Evolutionary conservation across 35 echinoderm and acorn worm species (phyloP).

Genomic region (Anneissia japonica): DNA sequence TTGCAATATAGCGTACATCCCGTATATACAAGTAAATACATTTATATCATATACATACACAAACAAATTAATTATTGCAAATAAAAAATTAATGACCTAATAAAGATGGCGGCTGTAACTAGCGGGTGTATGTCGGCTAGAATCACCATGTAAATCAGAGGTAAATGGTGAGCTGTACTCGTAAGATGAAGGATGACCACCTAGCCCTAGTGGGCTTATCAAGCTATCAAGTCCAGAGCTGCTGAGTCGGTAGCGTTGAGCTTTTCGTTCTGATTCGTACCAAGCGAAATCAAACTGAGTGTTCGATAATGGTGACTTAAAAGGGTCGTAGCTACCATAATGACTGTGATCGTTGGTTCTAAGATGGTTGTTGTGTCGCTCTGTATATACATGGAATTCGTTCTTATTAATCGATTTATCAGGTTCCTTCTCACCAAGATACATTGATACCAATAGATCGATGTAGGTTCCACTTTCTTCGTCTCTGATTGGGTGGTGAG

Average conservation of each 20-base stretch:
- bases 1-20: not conserved
- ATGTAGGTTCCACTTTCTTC: constrained; percentile 78
- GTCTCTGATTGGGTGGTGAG: constrained; percentile 8
- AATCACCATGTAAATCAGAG: not conserved
- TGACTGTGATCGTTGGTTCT: constrained; percentile 23
- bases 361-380: constrained; percentile 29
- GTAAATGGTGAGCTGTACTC: not conserved
- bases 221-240: constrained; percentile 6
- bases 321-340: constrained; percentile 32
- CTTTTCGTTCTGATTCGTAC: constrained; percentile 34
- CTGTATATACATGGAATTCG: constrained; percentile 92
- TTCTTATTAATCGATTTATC: constrained; percentile 88
- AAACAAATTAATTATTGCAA: not conserved
- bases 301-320: constrained; percentile 1
- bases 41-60: not conserved
- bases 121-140: not conserved
- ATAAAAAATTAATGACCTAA: not conserved
- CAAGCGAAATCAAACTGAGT: constrained; percentile 44
- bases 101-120: not conserved
- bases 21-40: not conserved
- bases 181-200: not conserved
- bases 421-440: constrained; percentile 61
- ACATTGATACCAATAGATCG: constrained; percentile 88
- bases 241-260: constrained; percentile 1
- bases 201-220: constrained; percentile 16